Evolutionary conservation across 2,888 invertebrate genomes (phyloP), one percentile per base, ranked within the genome.

Genomic region (Thelaira solivaga): DNA sequence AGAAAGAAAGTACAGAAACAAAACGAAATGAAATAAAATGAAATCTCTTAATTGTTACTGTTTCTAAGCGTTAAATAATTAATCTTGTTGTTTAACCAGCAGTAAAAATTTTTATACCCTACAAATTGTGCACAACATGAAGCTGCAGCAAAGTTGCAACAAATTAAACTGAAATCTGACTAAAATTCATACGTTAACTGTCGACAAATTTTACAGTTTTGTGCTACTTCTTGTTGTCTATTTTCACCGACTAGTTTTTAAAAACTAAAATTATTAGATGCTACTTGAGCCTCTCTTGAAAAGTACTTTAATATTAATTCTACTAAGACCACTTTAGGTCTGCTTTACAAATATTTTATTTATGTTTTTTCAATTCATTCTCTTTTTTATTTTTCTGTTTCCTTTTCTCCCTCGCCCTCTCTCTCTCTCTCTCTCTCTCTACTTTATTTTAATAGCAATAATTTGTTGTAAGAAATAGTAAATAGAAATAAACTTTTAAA

Each of bases 21-120:
- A 34, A 49, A 69, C 49, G 69, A 72, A 79, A 59, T 68, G 80
- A 29, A 34, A 43, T 57, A 53, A 80, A 82, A 82, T 82, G 80
- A 85, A 85, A 84, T 85, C 84, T 84, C 84, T 86, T 86, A 86
- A 87, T 87, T 86, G 85, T 83, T 85, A 81, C 80, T 85, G 82
- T 83, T 83, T 82, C 82, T 81, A 84, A 84, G 82, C 81, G 80
- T 81, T 81, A 82, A 81, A 81, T 82, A 83, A 87, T 86, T 86
- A 86, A 83, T 85, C 84, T 84, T 84, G 76, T 76, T 79, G 80
- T 81, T 84, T 83, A 83, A 77, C n/a, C 76, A 82, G 4, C 20
- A 67, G 41, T n/a, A n/a, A n/a, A n/a, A 24, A 76, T 67, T 73
- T 75, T 18, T 39, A 7, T 16, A 39, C 26, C 45, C 62, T 55